phyloP scores from a whole-genome alignment of 2,113 vertebrate genomes.

The Oreochromis niloticus region DNA sequence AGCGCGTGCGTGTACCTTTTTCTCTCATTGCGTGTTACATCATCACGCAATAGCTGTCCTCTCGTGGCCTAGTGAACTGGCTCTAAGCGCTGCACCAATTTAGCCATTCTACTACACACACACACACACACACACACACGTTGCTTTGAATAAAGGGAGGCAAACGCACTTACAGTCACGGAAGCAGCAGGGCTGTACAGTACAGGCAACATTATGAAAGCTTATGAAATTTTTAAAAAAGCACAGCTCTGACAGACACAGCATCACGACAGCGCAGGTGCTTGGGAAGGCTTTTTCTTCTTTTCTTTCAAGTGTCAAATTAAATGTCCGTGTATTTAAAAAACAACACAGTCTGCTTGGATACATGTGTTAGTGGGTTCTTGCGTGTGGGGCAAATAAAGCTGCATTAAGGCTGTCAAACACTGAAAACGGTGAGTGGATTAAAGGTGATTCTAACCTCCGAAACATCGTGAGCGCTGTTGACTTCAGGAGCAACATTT shows the following conservation, averaged over 20 bases:
- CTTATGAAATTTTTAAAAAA: background rate
- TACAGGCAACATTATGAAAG: background rate
- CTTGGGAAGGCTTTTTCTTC: background rate
- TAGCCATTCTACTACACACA: slow-evolving; percentile 33
- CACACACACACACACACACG: slow-evolving; percentile 12
- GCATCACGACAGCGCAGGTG: background rate
- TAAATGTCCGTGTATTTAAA: background rate
- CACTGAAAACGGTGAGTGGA: background rate
- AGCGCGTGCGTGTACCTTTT: background rate
- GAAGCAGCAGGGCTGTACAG: slow-evolving; percentile 17
- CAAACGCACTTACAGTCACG: slow-evolving; percentile 49
- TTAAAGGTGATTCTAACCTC: background rate
- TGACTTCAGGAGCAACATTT: background rate
- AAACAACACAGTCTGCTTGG: background rate
- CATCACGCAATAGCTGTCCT: slow-evolving; percentile 71
- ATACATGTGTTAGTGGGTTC: background rate
- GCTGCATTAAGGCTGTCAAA: background rate
- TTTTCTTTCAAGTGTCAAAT: background rate
- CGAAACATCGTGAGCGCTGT: background rate
- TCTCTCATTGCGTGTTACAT: slow-evolving; percentile 66
- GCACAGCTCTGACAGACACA: background rate
- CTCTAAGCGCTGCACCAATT: slow-evolving; percentile 57
- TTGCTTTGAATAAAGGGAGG: slow-evolving; percentile 37
- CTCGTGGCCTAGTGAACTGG: slow-evolving; percentile 74
- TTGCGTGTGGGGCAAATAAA: background rate